Evolutionary conservation across 2,888 invertebrate species (phyloP), one percentile per base, ranked within the genome.

Genomic region (Ectobius pallidus): DNA sequence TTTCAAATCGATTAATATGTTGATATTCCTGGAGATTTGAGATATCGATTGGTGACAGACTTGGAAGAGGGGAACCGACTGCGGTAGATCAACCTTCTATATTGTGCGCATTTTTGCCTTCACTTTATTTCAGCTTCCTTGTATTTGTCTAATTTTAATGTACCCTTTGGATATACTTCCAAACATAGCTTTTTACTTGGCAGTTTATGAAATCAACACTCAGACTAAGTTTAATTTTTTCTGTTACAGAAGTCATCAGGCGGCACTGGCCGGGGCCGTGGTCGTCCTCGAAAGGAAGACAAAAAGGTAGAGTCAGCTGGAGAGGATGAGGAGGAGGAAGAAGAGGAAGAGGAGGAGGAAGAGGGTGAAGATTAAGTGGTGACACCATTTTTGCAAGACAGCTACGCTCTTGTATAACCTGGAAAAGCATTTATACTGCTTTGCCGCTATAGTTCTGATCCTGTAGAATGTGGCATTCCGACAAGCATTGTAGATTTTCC

Each of bases 231-330:
- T n/a, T n/a, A n/a, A n/a, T n/a, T n/a, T n/a, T n/a, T n/a, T 34
- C 11, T 34, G 20, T 39, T 71, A 65, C 70, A 77, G 73, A 76
- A 80, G 78, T 81, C 69, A 27, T 44, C 75, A 20, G 70, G 71
- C 55, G 70, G 75, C 34, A 72, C 74, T 67, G 80, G 80, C n/a
- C 77, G 81, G 46, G 83, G 86, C 2, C 82, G 85, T 67, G 85
- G 86, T 3, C 78, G 85, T 71, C 84, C 85, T 74, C 85, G 84
- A 79, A 83, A 81, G 74, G 84, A 82, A 67, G 83, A 84, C 62
- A 79, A 80, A 73, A 79, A 79, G 67, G 79, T 82, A 52, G 83
- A 83, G 44, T 81, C 81, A 1, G 81, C 78, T 61, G 75, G 71
- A 7, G 77, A 76, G 18, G 77, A 77, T 4, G 83, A 84, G 44